Base-by-base conservation (phyloP, 2,797 vertebrate genomes). In the Gymnodraco acuticeps region DNA sequence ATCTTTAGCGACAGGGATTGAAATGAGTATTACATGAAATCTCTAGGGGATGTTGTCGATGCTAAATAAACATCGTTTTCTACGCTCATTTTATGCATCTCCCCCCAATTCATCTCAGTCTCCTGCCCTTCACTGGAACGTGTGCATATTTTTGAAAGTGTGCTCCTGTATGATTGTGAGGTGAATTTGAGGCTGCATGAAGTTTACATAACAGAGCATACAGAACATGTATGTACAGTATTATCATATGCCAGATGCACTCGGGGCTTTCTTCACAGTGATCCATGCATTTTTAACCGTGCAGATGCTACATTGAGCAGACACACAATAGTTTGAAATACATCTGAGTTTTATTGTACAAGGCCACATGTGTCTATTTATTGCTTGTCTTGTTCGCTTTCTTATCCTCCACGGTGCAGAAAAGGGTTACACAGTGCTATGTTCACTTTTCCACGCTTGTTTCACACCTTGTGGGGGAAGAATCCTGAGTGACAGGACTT, bases 381-480 rank as follows among this genome's bases (percentile, higher is more conserved):
- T 52, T 74, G 70, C 58, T 20, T 10, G 31, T 84, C 78, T 79
- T 56, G 60, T 78, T 85, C 8, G 3, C 58, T 54, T 60, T 62
- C 43, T 75, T 45, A 73, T 73, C 74, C 71, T 72, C 48, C 41
- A 33, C 58, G 73, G 73, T 75, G 82, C 62, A 63, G 71, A 72
- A 53, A 75, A 41, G 59, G 65, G 88, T 91, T 88, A 82, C 71
- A 77, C 82, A 68, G 80, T 58, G 66, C 72, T 81, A 73, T 77
- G 81, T 82, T 74, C 67, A 83, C 80, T 86, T 83, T 80, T 82
- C 79, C 85, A 71, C 86, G 86, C 71, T 81, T 75, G 75, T 89
- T 92, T 92, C 87, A 90, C 88, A 91, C 85, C 82, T 90, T 85
- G 79, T 87, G 89, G 79, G 83, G 87, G 84, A 80, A 85, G 83